Evolutionary conservation across 2,888 invertebrate species (phyloP), one percentile per base, ranked within the genome.

Genomic region (Prenolepis imparis): DNA sequence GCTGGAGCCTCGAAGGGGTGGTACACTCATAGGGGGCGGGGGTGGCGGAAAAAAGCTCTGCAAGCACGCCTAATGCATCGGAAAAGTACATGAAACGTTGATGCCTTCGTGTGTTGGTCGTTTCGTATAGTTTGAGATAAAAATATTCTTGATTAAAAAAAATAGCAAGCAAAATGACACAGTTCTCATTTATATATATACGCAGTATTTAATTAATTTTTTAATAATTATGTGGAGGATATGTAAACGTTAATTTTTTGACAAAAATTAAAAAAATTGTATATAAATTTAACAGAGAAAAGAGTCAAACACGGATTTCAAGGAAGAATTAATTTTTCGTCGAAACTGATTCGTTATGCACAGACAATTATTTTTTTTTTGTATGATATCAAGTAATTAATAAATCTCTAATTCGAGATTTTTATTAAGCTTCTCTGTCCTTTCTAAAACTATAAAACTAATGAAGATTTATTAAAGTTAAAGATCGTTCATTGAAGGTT

Each of bases 41-140:
- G 94, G 94, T 66, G 94, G 94, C 70, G 94, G 94, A 90, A 94
- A 94, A 91, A 94, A 94, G 90, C 94, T 94, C 94, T 94, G 94
- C 91, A 94, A 94, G 90, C 94, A 94, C 73, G 94, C 94, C 94
- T 94, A 87, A 88, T 66, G 68, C 86, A 86, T 67, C 77, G 61
- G 77, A 55, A 68, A 44, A 70, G 82, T 28, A 81, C 41, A 67
- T 67, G 64, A 67, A 52, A 81, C 24, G 28, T 52, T 36, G 59
- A 44, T 24, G 59, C 32, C 28, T 81, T 39, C 18, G 41, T 57
- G 41, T 57, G 39, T 81, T 52, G 63, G 70, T 24, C 18, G n/a
- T 82, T 48, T 61, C 39, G 15, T 15, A 12, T 9, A n/a, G n/a
- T 36, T 11, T 3, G 28, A 32, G n/a, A n/a, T 64, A 67, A 52